Conservation (phyloP, 2,797 vertebrate genomes). For the Pipistrellus kuhlii region DNA sequence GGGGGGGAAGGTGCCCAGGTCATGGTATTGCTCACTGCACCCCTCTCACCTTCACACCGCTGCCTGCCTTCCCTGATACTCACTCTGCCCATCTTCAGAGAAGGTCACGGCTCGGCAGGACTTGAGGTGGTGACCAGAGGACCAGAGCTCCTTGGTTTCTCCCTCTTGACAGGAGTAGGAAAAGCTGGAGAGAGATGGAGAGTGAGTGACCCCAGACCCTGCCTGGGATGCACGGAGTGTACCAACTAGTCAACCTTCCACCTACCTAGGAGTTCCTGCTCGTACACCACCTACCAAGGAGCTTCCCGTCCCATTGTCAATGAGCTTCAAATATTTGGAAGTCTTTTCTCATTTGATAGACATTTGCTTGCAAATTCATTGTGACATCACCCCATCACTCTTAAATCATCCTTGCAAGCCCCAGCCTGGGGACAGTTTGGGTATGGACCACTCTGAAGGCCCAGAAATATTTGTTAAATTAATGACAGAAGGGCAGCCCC, state of each 20-base stretch:
- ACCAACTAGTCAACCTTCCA: background rate
- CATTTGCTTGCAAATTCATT: background rate
- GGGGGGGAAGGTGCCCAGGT: background rate
- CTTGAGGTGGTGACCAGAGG: slow-evolving; percentile 97
- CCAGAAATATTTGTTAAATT: slow-evolving; percentile 16
- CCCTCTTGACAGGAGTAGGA: slow-evolving; percentile 94
- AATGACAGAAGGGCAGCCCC: background rate
- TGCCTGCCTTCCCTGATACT: slow-evolving; percentile 72
- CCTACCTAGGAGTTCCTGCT: background rate
- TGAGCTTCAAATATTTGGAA: slow-evolving; percentile 25
- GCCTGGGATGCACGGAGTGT: background rate
- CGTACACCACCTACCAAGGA: background rate
- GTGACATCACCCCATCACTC: background rate
- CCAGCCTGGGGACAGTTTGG: background rate
- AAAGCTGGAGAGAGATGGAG: slow-evolving; percentile 86
- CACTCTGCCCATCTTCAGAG: slow-evolving; percentile 92
- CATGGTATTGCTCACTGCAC: background rate
- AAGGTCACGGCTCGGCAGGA: slow-evolving; percentile 95
- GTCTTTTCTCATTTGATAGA: background rate
- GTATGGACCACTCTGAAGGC: background rate
- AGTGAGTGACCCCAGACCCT: background rate
- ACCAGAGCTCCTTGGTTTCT: slow-evolving; percentile 95
- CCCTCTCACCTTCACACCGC: background rate
- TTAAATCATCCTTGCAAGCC: slow-evolving; percentile 21
- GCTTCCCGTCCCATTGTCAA: background rate